Evolutionary conservation across 2,888 invertebrate genomes (phyloP).

Genomic region (Epirrita christyi): DNA sequence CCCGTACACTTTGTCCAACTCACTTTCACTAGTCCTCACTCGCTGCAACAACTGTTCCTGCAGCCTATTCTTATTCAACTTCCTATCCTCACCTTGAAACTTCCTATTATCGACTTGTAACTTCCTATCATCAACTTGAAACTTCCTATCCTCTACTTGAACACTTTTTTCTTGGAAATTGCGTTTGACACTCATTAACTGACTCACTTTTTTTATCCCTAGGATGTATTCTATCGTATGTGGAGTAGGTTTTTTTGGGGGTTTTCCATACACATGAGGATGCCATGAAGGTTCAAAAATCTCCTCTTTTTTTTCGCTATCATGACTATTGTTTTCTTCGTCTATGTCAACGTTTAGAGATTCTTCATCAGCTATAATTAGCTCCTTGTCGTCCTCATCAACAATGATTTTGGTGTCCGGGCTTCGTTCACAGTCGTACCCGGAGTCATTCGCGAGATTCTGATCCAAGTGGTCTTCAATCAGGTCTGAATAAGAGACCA

Average conservation of each 20-base stretch:
- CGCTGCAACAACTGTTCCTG: conserved; percentile 76
- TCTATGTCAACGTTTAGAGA: conserved; percentile 39
- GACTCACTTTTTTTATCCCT: conserved; percentile 82
- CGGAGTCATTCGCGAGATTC: conserved; percentile 49
- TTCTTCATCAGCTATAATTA: conserved; percentile 57
- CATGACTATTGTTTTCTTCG: conserved; percentile 30
- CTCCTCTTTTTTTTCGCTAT: conserved; percentile 51
- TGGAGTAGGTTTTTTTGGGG: conserved; percentile 92
- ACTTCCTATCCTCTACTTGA: conserved; percentile 63
- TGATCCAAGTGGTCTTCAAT: conserved; percentile 56
- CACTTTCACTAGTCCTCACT: conserved; percentile 71
- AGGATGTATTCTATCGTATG: conserved; percentile 95
- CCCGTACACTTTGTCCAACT: conserved; percentile 56
- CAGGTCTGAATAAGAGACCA: conserved; percentile 65
- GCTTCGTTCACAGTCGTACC: conserved; percentile 57
- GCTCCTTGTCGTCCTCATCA: conserved; percentile 63
- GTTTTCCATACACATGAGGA: conserved; percentile 94
- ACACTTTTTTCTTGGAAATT: conserved; percentile 48
- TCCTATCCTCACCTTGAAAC: conserved; percentile 53
- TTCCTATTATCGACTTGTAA: conserved; percentile 52
- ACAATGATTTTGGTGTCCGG: conserved; percentile 67
- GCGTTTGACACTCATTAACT: conserved; percentile 69
- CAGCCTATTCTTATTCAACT: conserved; percentile 70
- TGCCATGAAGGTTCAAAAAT: conserved; percentile 88
- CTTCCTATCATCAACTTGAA: conserved; percentile 11